Conservation (phyloP, 2,888 invertebrate species). For the Xestia sexstrigata region DNA sequence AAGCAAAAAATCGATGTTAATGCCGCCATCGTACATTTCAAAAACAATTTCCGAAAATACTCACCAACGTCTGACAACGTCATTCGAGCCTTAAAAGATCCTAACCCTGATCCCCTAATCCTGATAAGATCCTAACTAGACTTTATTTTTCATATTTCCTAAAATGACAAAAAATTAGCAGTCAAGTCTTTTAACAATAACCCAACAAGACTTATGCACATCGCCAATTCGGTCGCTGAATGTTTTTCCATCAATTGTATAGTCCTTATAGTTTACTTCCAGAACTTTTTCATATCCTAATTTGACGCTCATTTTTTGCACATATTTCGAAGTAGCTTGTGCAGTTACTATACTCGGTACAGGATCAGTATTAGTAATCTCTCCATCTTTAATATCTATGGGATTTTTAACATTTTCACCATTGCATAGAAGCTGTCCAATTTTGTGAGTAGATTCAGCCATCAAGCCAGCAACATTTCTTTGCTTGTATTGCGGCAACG, state of each 20-base stretch:
- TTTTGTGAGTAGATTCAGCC: background rate
- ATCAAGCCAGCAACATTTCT: conserved; percentile 16
- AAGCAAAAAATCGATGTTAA: too few species aligned
- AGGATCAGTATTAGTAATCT: conserved; percentile 14
- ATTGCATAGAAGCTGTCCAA: conserved; percentile 6
- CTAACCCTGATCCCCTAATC: too few species aligned
- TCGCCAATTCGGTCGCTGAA: conserved; percentile 15
- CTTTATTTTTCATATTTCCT: background rate
- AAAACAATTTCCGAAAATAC: too few species aligned
- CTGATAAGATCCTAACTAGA: too few species aligned
- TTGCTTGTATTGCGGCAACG: conserved; percentile 9
- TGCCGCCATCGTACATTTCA: too few species aligned
- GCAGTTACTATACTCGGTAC: conserved; percentile 18
- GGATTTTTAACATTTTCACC: conserved; percentile 27
- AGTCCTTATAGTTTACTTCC: conserved; percentile 22
- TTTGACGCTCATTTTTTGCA: background rate
- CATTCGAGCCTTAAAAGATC: too few species aligned
- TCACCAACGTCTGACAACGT: too few species aligned
- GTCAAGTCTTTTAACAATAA: conserved; percentile 12
- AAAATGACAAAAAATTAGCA: background rate
- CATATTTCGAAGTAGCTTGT: background rate
- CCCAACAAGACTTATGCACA: conserved; percentile 3
- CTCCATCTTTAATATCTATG: background rate
- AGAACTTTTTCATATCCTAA: conserved; percentile 28
- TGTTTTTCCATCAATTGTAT: conserved; percentile 5